These are phyloP conservation scores for Harlomillsia oculata DNA, from an alignment of 1,140 invertebrate species.

Conservation along the genomic window DNA sequence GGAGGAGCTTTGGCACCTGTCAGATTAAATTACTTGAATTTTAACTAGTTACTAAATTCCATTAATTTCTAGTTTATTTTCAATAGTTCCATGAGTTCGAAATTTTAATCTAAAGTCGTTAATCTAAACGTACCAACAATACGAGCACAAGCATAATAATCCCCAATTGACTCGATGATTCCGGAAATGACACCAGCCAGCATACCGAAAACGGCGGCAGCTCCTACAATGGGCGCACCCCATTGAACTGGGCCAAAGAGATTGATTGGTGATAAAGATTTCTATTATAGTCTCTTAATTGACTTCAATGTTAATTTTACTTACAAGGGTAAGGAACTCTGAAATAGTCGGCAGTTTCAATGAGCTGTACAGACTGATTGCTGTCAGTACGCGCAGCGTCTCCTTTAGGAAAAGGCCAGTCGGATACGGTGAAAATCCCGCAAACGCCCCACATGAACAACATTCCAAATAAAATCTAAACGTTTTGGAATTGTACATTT, in stretches of 20 bases:
- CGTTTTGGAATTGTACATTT: background rate
- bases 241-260: slow-evolving; percentile 58
- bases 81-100: too few species aligned
- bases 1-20: slow-evolving; percentile 13
- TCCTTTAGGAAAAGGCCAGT: slow-evolving; percentile 50
- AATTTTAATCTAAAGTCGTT: too few species aligned
- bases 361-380: slow-evolving; percentile 51
- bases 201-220: slow-evolving; percentile 68
- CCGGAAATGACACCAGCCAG: slow-evolving; percentile 71
- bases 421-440: slow-evolving; percentile 57
- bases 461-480: slow-evolving; percentile 67
- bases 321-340: slow-evolving; percentile 50
- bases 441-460: slow-evolving; percentile 68
- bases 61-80: too few species aligned
- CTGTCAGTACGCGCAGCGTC: slow-evolving; percentile 68
- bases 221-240: slow-evolving; percentile 65
- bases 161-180: slow-evolving; percentile 75
- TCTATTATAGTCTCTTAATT: background rate
- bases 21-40: background rate
- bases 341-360: slow-evolving; percentile 68
- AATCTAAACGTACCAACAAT: slow-evolving; percentile 47
- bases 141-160: slow-evolving; percentile 74
- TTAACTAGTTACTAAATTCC: too few species aligned
- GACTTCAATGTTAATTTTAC: background rate
- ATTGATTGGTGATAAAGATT: background rate